A percentile compares a stretch with the other conserved stretches of the same genome.
phyloP scores from a whole-genome alignment of 1,140 invertebrate species.

The Armadillidium nasatum region DNA sequence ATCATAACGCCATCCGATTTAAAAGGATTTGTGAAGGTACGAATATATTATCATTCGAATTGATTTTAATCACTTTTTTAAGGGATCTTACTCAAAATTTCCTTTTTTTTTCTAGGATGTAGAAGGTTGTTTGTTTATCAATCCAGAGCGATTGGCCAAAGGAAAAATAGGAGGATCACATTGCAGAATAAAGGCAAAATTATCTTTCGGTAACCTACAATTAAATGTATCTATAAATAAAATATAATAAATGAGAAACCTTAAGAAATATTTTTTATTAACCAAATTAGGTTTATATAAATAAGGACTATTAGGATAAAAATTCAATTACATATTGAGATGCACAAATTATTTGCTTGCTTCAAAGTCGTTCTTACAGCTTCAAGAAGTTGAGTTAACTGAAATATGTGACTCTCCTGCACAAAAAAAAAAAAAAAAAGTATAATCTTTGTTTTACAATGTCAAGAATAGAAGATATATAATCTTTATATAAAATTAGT shows the following conservation, averaged over 20 bases:
- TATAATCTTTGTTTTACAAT: too few relatives aligned
- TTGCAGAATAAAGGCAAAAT: slow-evolving; percentile 53
- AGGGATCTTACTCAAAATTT: slow-evolving; percentile 25
- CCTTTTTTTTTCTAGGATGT: slow-evolving; percentile 59
- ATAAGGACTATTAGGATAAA: background rate
- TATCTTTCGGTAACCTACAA: background rate
- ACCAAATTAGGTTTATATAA: background rate
- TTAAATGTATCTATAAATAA: too few relatives aligned
- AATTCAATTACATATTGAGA: background rate
- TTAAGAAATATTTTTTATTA: background rate
- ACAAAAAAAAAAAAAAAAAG: background rate
- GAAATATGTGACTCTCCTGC: background rate
- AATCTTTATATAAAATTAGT: too few relatives aligned
- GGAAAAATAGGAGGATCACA: slow-evolving; percentile 57
- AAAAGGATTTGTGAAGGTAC: slow-evolving; percentile 71
- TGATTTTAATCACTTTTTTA: slow-evolving; percentile 28
- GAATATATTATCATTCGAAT: background rate
- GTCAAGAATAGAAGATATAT: too few relatives aligned
- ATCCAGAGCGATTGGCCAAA: slow-evolving; percentile 75
- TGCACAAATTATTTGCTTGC: background rate
- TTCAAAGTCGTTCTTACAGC: background rate
- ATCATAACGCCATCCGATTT: slow-evolving; percentile 79
- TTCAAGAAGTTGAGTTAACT: background rate
- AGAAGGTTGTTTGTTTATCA: slow-evolving; percentile 70
- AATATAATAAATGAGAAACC: background rate